Evolutionary conservation across 2,888 invertebrate genomes (phyloP).

Genomic region (Limenitis camilla): DNA sequence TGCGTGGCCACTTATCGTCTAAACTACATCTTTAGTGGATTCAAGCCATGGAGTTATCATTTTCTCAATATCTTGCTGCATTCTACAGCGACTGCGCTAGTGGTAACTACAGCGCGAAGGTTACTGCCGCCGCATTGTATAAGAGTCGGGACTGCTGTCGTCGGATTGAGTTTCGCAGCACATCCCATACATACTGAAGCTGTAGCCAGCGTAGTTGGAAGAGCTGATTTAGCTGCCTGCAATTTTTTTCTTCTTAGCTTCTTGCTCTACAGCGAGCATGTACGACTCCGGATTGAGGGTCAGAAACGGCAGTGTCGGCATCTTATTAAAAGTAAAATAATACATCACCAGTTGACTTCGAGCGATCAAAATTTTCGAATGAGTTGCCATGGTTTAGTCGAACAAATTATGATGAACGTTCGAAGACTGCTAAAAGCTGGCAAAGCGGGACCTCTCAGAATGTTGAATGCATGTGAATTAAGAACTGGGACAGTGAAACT

Average conservation of each 20-base stretch:
- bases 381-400: constrained; percentile 61
- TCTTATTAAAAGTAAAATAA: constrained; percentile 42
- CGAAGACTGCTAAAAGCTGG: constrained; percentile 57
- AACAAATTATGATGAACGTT: constrained; percentile 63
- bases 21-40: constrained; percentile 85
- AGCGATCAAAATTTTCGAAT: constrained; percentile 56
- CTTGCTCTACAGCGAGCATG: constrained; percentile 87
- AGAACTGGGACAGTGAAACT: constrained; percentile 46
- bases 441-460: constrained; percentile 56
- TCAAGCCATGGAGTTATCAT: constrained; percentile 89
- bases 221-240: constrained; percentile 94
- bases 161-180: constrained; percentile 92
- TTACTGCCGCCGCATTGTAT: constrained; percentile 78
- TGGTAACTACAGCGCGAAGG: constrained; percentile 83
- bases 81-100: constrained; percentile 87
- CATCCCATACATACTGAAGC: constrained; percentile 98
- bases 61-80: constrained; percentile 90
- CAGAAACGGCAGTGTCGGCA: constrained; percentile 55
- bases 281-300: constrained; percentile 75
- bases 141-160: constrained; percentile 80
- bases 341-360: constrained; percentile 40
- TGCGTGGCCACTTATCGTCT: constrained; percentile 91
- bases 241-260: constrained; percentile 92
- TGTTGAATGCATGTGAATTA: constrained; percentile 53
- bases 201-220: constrained; percentile 95